Percentiles rank a stretch among this genome's conserved stretches.
These are phyloP conservation scores for Sarcophilus harrisii DNA, from an alignment of 2,797 vertebrate genomes.

Conservation along the genomic window DNA sequence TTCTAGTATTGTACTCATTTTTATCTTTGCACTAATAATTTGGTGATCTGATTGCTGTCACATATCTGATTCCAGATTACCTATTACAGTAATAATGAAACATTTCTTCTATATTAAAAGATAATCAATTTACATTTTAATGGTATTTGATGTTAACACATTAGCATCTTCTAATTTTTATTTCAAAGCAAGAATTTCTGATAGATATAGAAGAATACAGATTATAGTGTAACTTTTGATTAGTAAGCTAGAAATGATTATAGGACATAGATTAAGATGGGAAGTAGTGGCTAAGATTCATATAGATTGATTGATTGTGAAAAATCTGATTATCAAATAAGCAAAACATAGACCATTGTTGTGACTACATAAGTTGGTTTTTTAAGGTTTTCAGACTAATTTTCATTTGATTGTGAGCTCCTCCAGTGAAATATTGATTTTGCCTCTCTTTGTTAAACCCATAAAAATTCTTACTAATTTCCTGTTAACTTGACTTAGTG, in stretches of 20 bases:
- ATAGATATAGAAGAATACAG: background rate
- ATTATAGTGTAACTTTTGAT: background rate
- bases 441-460: background rate
- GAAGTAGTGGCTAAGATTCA: background rate
- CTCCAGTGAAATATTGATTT: background rate
- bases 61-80: background rate
- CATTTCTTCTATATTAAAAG: background rate
- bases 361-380: background rate
- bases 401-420: background rate
- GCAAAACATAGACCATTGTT: background rate
- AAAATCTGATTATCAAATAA: background rate
- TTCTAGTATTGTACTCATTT: background rate
- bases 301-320: background rate
- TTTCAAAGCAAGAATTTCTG: background rate
- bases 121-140: background rate
- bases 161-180: background rate
- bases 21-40: background rate
- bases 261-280: background rate
- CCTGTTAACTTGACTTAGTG: background rate
- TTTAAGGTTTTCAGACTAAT: background rate
- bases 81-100: background rate
- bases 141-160: background rate
- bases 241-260: background rate
- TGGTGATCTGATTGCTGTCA: background rate
- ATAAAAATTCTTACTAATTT: background rate